Conservation (phyloP, 2,888 invertebrate species). For the Plemyria rubiginata region DNA sequence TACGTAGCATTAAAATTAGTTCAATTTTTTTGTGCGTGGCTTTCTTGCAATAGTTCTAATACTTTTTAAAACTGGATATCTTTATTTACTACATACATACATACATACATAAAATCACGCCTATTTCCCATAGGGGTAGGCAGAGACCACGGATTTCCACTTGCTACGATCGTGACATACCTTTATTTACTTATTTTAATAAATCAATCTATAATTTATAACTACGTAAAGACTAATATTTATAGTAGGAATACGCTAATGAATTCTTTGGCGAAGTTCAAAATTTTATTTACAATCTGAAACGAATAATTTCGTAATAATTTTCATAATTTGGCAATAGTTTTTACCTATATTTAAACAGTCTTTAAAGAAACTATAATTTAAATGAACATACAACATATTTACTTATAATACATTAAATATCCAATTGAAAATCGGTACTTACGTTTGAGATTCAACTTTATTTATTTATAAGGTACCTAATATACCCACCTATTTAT, state of each 20-base stretch:
- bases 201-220: constrained; percentile 40
- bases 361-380: constrained; percentile 44
- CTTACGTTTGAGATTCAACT: constrained; percentile 15
- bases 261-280: constrained; percentile 69
- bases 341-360: constrained; percentile 42
- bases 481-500: not conserved
- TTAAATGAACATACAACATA: constrained; percentile 1
- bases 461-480: not conserved
- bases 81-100: constrained; percentile 33
- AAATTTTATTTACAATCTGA: constrained; percentile 64
- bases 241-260: constrained; percentile 63
- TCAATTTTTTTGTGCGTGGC: constrained; percentile 65
- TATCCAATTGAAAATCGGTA: constrained; percentile 35
- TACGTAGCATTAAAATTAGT: constrained; percentile 32
- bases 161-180: no score
- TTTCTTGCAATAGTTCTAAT: constrained; percentile 44
- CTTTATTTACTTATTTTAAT: constrained; percentile 33
- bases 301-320: constrained; percentile 32
- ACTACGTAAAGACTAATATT: constrained; percentile 51
- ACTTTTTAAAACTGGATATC: constrained; percentile 42
- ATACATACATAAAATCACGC: no score
- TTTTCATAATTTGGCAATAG: constrained; percentile 41
- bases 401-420: constrained; percentile 9
- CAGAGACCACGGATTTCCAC: no score
- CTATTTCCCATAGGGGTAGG: no score